Conservation (phyloP, 2,797 vertebrate genomes). For the Bufotes viridis region DNA sequence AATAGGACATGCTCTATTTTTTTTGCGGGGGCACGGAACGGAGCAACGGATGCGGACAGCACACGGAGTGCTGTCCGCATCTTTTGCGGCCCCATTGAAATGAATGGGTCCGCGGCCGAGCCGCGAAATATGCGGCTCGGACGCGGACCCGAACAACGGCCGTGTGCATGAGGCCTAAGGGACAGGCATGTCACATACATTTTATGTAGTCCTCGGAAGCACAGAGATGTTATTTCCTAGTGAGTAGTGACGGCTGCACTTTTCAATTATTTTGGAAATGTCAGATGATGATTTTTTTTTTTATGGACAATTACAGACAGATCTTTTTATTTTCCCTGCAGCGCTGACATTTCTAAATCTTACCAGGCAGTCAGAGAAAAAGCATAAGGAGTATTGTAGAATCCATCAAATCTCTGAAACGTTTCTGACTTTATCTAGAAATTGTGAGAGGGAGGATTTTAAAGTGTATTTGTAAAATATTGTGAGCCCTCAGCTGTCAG, state of each 20-base stretch:
- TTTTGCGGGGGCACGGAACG: no score
- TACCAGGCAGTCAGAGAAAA: background rate
- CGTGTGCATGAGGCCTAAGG: no score
- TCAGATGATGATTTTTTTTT: constrained; percentile 2
- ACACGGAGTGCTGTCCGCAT: no score
- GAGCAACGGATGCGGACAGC: no score
- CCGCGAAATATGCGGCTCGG: no score
- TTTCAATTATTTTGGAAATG: constrained; percentile 12
- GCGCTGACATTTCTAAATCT: constrained; percentile 41
- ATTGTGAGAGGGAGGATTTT: background rate
- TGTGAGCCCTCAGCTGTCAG: background rate
- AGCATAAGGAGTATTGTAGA: background rate
- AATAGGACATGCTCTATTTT: no score
- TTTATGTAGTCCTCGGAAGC: background rate
- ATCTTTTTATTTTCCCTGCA: background rate
- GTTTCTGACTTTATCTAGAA: background rate
- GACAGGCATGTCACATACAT: background rate
- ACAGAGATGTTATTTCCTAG: background rate
- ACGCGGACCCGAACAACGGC: no score
- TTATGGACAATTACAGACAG: background rate
- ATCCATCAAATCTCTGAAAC: background rate
- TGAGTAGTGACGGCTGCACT: background rate
- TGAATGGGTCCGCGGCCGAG: no score
- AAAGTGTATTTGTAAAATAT: background rate
- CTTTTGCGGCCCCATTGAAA: no score